phyloP scores from a whole-genome alignment of 2,888 invertebrate genomes.

The Terebella lapidaria region DNA sequence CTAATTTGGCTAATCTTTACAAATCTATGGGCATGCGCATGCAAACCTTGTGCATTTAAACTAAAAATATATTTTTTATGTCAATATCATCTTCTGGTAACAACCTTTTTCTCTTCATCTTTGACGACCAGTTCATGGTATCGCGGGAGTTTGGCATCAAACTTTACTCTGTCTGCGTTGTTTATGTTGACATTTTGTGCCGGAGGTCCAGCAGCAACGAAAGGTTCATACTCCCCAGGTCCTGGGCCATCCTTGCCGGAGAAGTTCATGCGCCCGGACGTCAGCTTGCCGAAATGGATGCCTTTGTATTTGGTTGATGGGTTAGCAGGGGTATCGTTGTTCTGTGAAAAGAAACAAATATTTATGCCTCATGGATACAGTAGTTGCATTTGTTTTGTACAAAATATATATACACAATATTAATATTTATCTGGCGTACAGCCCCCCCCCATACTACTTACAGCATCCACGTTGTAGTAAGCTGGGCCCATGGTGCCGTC shows the following conservation, averaged over 20 bases:
- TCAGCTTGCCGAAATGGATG: conserved; percentile 45
- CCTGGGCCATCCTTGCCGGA: conserved; percentile 44
- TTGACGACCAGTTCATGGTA: conserved; percentile 46
- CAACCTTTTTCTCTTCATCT: conserved; percentile 48
- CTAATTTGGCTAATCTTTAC: too few relatives aligned
- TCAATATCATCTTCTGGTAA: too few relatives aligned
- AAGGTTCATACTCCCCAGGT: conserved; percentile 51
- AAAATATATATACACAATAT: too few relatives aligned
- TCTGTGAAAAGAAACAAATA: too few relatives aligned
- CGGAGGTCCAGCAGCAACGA: conserved; percentile 32
- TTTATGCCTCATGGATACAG: too few relatives aligned
- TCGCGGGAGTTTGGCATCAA: conserved; percentile 46
- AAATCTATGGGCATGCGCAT: too few relatives aligned
- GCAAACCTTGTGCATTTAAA: too few relatives aligned
- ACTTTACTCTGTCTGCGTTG: conserved; percentile 29
- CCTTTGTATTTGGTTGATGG: conserved; percentile 37
- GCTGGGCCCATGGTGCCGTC: conserved; percentile 51
- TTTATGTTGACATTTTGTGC: conserved; percentile 25
- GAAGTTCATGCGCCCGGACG: conserved; percentile 41
- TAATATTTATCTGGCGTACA: too few relatives aligned
- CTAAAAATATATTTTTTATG: too few relatives aligned
- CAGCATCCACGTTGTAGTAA: conserved; percentile 33
- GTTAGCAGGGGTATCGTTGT: not conserved
- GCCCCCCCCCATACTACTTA: not conserved
- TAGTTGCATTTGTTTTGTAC: too few relatives aligned